Conservation (phyloP, 1,140 invertebrate genomes). For the Protaetia brevitarsis region DNA sequence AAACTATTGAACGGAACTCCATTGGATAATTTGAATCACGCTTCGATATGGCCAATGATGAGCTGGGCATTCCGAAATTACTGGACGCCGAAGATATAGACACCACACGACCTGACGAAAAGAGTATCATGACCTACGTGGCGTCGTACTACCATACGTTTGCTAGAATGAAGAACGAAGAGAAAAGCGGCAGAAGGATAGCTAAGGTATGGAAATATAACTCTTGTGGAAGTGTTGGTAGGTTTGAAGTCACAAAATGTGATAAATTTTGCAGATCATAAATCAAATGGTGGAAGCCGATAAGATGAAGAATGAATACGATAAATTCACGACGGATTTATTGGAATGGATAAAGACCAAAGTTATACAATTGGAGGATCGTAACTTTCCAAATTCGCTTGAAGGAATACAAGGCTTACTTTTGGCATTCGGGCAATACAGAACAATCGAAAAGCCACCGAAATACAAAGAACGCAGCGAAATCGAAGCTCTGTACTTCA, state of each 20-base stretch:
- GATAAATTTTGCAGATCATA: constrained; percentile 70
- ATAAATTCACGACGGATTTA: constrained; percentile 77
- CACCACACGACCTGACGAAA: constrained; percentile 87
- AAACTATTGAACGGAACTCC: constrained; percentile 55
- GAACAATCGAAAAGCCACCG: constrained; percentile 95
- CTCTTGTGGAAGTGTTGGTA: too few species aligned
- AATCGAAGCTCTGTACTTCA: constrained; percentile 94
- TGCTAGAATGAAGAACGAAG: constrained; percentile 97
- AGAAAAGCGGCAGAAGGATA: constrained; percentile 94
- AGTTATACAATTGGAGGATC: constrained; percentile 78
- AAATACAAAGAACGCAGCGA: constrained; percentile 97
- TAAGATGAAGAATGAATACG: constrained; percentile 85
- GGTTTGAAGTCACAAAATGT: too few species aligned
- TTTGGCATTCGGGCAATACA: constrained; percentile 89
- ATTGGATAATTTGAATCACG: constrained; percentile 92
- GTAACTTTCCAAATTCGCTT: constrained; percentile 92
- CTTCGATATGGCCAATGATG: constrained; percentile 91
- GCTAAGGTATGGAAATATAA: constrained; percentile 82
- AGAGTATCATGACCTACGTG: constrained; percentile 97
- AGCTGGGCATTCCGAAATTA: constrained; percentile 81
- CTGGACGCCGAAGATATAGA: constrained; percentile 90
- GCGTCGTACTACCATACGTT: constrained; percentile 99
- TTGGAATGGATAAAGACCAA: constrained; percentile 92
- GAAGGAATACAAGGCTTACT: constrained; percentile 93
- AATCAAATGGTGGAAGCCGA: constrained; percentile 95